These are phyloP conservation scores for Dyspetes luteomarginatus DNA, from an alignment of 2,888 invertebrate genomes.

Conservation along the genomic window DNA sequence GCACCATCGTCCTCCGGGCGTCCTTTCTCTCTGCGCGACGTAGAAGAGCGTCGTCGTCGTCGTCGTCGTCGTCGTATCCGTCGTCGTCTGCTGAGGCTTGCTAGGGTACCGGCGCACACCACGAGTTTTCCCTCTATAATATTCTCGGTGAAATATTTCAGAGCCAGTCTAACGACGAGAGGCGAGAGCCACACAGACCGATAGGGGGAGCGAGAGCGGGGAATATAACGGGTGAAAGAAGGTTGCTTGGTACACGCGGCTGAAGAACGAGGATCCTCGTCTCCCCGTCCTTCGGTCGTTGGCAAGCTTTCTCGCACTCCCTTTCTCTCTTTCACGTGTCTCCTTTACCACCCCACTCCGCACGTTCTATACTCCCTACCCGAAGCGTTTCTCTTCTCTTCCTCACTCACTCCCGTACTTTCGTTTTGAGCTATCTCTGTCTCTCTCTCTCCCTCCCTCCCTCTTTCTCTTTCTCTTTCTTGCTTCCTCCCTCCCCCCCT, in stretches of 20 bases:
- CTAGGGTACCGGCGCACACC: constrained; percentile 64
- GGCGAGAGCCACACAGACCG: constrained; percentile 6
- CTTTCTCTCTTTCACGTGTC: constrained; percentile 56
- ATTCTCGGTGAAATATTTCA: constrained; percentile 80
- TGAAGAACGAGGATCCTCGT: constrained; percentile 58
- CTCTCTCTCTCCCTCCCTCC: constrained; percentile 63
- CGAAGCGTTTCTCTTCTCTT: constrained; percentile 55
- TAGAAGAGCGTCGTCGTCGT: constrained; percentile 52
- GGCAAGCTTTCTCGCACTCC: constrained; percentile 60
- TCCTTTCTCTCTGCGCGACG: constrained; percentile 51
- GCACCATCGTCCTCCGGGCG: constrained; percentile 27
- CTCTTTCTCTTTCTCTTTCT: constrained; percentile 55
- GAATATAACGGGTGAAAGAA: constrained; percentile 47
- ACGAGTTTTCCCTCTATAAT: constrained; percentile 76
- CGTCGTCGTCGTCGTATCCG: constrained; percentile 26
- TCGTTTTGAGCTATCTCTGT: no score
- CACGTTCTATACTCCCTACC: constrained; percentile 19
- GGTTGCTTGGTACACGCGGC: constrained; percentile 56
- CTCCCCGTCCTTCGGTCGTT: constrained; percentile 60
- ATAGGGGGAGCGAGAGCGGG: constrained; percentile 48
- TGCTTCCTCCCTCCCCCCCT: constrained; percentile 63
- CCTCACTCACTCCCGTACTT: constrained; percentile 57
- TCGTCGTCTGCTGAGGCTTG: constrained; percentile 58
- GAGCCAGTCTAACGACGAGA: constrained; percentile 73
- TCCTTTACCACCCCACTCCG: constrained; percentile 39